Evolutionary conservation across 2,113 vertebrate species (phyloP), one percentile per base, ranked within the genome.

Genomic region (Nansenia antarctica): DNA sequence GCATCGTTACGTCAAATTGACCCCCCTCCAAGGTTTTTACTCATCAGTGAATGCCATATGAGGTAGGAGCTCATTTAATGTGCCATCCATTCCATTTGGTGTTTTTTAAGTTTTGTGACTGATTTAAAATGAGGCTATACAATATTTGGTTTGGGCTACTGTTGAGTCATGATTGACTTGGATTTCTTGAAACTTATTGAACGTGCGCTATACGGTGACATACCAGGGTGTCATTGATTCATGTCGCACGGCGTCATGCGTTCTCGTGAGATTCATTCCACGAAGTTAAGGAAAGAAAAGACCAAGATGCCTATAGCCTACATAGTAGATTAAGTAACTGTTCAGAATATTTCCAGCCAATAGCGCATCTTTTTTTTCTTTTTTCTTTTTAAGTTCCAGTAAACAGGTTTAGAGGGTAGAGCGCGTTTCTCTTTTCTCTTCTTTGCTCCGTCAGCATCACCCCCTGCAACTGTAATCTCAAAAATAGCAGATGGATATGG

Each of bases 1-100:
- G 61, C 29, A 58, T 42, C 70, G 62, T 68, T 49, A 14, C 12
- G 39, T 52, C 35, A 54, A 72, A 32, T 57, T 12, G 52, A 6
- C 30, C 29, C 72, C 49, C 71, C 22, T 26, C 45, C 30, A 59
- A 8, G 45, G 64, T 67, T 54, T n/a, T n/a, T 14, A 63, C 62
- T 42, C 78, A 55, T 62, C 26, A 30, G 7, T 58, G 59, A 39
- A 61, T 65, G 20, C 53, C 29, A 7, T 22, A 69, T 68, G 78
- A 87, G 88, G 88, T 88, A 84, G 30, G 83, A 79, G 53, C 26
- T 58, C 22, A 42, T 39, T 5, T 27, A n/a, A 15, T 63, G 37
- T 27, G 12, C 22, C 27, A 57, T 29, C n/a, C n/a, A 30, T 26
- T 22, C 22, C 20, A 24, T 3, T 54, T 3, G 12, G 20, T 54